phyloP scores from a whole-genome alignment of 2,888 invertebrate genomes.

The Caenorhabditis angaria region DNA sequence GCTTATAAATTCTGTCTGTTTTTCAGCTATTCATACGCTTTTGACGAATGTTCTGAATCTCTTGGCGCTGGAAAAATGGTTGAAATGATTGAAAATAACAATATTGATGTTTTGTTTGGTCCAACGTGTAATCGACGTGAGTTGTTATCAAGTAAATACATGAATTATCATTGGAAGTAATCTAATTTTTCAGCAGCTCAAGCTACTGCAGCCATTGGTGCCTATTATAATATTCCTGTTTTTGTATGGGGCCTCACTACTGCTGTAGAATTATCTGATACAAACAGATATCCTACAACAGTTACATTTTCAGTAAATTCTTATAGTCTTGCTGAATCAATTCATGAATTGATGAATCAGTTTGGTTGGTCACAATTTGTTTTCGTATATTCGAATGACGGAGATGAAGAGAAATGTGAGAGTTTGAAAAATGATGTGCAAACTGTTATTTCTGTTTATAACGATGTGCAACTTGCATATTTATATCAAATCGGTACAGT shows the following conservation, averaged over 20 bases:
- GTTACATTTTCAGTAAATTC: constrained; percentile 29
- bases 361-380: constrained; percentile 62
- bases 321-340: constrained; percentile 31
- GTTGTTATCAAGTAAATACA: not conserved
- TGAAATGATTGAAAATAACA: constrained; percentile 24
- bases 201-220: constrained; percentile 34
- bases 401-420: constrained; percentile 45
- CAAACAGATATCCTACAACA: constrained; percentile 35
- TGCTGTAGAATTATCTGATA: constrained; percentile 25
- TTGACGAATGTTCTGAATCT: constrained; percentile 50
- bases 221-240: constrained; percentile 48
- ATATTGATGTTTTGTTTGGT: constrained; percentile 50
- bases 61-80: constrained; percentile 31
- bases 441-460: not conserved
- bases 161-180: too few species aligned
- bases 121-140: constrained; percentile 36
- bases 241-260: constrained; percentile 46
- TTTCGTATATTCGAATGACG: constrained; percentile 51
- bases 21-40: constrained; percentile 36
- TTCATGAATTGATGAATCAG: constrained; percentile 41
- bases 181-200: constrained; percentile 44
- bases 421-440: constrained; percentile 43
- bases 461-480: constrained; percentile 14
- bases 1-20: not conserved
- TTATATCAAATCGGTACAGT: constrained; percentile 16